Evolutionary conservation across 2,797 vertebrate genomes (phyloP).

Genomic region (Steatocranus sp.): DNA sequence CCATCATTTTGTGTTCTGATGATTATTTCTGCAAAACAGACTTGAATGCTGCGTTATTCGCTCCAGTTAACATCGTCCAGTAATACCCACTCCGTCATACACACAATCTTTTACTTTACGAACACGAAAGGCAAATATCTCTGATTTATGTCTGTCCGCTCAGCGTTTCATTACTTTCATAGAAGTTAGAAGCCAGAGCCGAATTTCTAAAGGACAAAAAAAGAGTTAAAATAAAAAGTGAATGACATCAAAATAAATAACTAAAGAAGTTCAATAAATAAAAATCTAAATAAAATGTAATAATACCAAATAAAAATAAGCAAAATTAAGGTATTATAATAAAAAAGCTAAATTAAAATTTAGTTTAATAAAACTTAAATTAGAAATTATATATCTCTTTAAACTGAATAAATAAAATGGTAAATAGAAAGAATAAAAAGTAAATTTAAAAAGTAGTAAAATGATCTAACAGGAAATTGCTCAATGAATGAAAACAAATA

Average conservation of each 20-base stretch:
- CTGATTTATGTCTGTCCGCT: not conserved
- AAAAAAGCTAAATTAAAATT: not conserved
- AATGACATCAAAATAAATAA: not conserved
- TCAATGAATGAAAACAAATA: not conserved
- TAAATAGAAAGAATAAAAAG: not conserved
- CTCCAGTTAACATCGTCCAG: not conserved
- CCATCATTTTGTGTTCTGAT: not conserved
- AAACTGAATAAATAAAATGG: not conserved
- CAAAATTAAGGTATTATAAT: not conserved
- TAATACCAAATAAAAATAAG: not conserved
- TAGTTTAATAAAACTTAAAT: not conserved
- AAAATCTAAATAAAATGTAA: not conserved
- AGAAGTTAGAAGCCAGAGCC: not conserved
- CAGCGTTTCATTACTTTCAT: not conserved
- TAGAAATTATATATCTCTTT: not conserved
- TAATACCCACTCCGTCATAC: not conserved
- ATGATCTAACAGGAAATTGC: not conserved
- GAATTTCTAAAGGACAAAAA: not conserved
- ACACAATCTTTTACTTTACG: not conserved
- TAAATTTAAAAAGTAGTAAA: not conserved
- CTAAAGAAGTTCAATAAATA: not conserved
- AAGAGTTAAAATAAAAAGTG: not conserved
- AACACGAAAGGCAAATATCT: not conserved
- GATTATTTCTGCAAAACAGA: not conserved
- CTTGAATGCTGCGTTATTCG: not conserved